Percentiles rank a stretch among this genome's conserved stretches.
These are phyloP conservation scores for Chaetogeoica ovagalla DNA, from an alignment of 2,888 invertebrate species.

Conservation along the genomic window DNA sequence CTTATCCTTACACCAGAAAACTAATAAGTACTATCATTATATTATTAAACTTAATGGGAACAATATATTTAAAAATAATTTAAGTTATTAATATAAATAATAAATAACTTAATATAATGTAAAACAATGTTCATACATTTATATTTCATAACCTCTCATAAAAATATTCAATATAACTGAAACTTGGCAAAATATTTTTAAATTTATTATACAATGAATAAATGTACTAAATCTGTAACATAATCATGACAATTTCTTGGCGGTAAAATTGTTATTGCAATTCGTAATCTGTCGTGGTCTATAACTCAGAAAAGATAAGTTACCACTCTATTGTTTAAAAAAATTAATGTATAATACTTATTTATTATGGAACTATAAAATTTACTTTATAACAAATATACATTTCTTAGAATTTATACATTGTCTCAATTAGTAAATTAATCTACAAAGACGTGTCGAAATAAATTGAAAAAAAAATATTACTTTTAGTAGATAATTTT, in stretches of 20 bases:
- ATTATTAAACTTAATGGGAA: no score
- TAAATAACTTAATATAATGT: background rate
- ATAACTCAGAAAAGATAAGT: conserved; percentile 16
- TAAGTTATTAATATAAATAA: background rate
- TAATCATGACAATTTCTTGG: conserved; percentile 32
- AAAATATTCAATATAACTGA: conserved; percentile 5
- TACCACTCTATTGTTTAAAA: background rate
- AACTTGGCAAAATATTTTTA: conserved; percentile 14
- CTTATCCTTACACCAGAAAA: no score
- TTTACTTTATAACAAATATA: background rate
- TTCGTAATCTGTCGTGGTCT: conserved; percentile 11
- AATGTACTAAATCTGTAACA: background rate
- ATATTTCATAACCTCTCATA: background rate
- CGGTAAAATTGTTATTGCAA: background rate
- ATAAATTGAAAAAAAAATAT: no score
- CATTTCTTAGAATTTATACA: background rate
- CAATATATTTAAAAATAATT: no score
- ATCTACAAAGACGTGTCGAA: no score
- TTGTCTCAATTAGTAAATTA: background rate
- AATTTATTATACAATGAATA: conserved; percentile 1
- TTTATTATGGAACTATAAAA: background rate
- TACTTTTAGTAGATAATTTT: no score
- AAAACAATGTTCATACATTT: background rate
- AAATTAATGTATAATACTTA: background rate
- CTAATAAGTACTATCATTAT: no score